Evolutionary conservation across 1,140 invertebrate genomes (phyloP), one percentile per base, ranked within the genome.

Genomic region (Brevipalpus yothersi): DNA sequence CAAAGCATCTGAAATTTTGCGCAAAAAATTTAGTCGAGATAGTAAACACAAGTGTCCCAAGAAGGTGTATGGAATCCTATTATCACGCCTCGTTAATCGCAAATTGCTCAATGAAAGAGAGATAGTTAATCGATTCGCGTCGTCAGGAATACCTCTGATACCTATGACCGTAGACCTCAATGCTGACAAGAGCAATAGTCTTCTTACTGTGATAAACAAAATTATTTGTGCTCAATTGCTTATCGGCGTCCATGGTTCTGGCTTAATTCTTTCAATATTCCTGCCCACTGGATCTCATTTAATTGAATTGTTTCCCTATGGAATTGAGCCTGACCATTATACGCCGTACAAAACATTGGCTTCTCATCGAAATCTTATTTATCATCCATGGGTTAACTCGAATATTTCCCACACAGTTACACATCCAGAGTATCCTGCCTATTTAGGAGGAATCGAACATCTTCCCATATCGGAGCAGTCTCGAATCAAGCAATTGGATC

Each of bases 41-140:
- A 17, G 31, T 19, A 45, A 51, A 17, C 41, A 40, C 21, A 31
- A 12, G 10, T 51, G 49, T 51, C n/a, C 40, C 41, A 58, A 39
- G 21, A 58, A 12, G n/a, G 9, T 7, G 15, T 54, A 45, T 23
- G 62, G 62, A 31, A 65, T 73, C 15, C 61, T 76, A 17, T 60
- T 77, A 21, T 68, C 66, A 17, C 66, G 75, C 56, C 72, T 69
- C 63, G 63, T 69, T 12, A 76, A 69, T 60, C 61, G 76, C n/a
- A 67, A 66, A 62, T 75, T 77, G 58, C 42, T 76, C 11, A 77
- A 77, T 68, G 69, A 75, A 64, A 62, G 65, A 39, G 68, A 72
- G 53, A 61, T 77, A 5, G 66, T 67, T 11, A 47, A 68, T 41
- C 57, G 43, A 8, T 58, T 75, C 40, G 60, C 63, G 2, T 19